Base-by-base conservation (phyloP, 2,113 vertebrate species). In the Pantherophis guttatus region DNA sequence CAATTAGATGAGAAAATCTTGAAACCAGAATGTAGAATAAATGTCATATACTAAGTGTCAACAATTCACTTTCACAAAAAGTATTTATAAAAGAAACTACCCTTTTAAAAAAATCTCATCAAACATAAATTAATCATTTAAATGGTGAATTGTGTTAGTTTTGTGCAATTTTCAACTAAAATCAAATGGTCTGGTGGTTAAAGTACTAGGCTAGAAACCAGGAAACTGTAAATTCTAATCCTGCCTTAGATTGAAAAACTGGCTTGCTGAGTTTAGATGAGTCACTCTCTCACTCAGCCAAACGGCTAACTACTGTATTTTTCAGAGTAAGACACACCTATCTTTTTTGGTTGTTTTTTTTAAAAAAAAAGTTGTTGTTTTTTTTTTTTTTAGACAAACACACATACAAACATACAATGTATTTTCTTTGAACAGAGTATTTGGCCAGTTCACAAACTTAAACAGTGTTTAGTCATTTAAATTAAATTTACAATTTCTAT, bases 91-190 rank as follows among this genome's bases (percentile, higher is more conserved):
- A 54, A 75, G 29, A 91, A 17, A 58, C 19, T 62, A 65, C 23
- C 50, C 53, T 94, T 86, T 29, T n/a, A 91, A 91, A 54, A 44
- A 91, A 86, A 15, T 55, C 39, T 75, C 92, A 95, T 94, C 70
- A 91, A 92, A 93, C 10, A 88, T 50, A 53, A 44, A 93, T 85
- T 55, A 90, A 88, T 91, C 1, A 93, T 21, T 44, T 88, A 86
- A 86, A 59, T 8, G 3, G 0, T 0, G 88, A 93, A 91, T n/a
- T 50, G 44, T 91, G 86, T 5, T 55, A 17, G 3, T 87, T 62
- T 6, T 54, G 33, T 6, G 8, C 11, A 33, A 48, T 58, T 94
- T 86, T 93, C 65, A 44, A 85, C 9, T 70, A 11, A 87, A 52
- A 87, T 26, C 26, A 87, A 13, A 87, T 70, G 12, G 59, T 29